phyloP scores from a whole-genome alignment of 2,888 invertebrate species.

The Hipparchia semele region DNA sequence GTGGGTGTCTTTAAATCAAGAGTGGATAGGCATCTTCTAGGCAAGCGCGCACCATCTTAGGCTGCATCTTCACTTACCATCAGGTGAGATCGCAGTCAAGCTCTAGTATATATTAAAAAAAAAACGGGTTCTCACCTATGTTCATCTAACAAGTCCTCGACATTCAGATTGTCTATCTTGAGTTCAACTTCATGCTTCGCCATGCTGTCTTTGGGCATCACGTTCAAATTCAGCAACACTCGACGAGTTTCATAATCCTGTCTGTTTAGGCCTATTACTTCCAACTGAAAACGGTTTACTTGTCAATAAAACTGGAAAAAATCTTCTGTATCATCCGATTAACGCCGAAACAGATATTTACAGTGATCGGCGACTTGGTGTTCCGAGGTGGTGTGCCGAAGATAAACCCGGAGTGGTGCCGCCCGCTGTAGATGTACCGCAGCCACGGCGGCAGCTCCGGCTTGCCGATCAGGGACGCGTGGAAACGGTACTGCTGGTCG shows the following conservation, averaged over 20 bases:
- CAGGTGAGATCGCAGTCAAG: no score
- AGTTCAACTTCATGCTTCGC: conserved; percentile 91
- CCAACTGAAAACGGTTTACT: conserved; percentile 74
- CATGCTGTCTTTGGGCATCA: conserved; percentile 86
- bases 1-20: no score
- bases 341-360: conserved; percentile 43
- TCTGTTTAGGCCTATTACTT: conserved; percentile 90
- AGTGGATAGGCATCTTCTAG: no score
- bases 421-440: conserved; percentile 91
- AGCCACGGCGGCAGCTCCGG: conserved; percentile 95
- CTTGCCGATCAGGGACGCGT: conserved; percentile 88
- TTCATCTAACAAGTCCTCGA: conserved; percentile 92
- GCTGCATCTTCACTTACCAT: no score
- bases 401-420: conserved; percentile 90
- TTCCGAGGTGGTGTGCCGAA: conserved; percentile 92
- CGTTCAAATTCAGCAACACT: conserved; percentile 84
- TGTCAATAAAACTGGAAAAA: no score
- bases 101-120: no score
- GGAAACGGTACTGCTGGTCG: conserved; percentile 86
- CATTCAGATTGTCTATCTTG: conserved; percentile 95
- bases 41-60: no score
- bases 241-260: conserved; percentile 90
- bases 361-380: conserved; percentile 61
- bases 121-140: conserved; percentile 62
- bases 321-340: no score